Evolutionary conservation across 2,797 vertebrate species (phyloP).

Genomic region (Myiothlypis coronata): DNA sequence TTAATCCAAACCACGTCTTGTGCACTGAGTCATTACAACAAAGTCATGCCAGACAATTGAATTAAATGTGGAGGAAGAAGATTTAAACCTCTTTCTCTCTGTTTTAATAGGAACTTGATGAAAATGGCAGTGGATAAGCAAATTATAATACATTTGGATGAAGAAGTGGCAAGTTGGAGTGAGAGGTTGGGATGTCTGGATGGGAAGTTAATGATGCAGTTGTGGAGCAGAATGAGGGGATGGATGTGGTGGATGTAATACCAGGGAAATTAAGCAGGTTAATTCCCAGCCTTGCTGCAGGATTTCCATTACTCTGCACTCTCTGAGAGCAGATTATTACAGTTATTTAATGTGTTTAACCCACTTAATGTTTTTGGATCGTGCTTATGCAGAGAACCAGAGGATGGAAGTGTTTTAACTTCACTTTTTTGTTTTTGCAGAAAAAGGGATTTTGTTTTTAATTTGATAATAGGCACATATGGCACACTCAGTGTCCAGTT

Average conservation of each 20-base stretch:
- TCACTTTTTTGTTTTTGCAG: background rate
- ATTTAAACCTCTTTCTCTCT: background rate
- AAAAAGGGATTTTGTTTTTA: background rate
- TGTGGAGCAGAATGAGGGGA: background rate
- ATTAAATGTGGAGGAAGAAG: conserved; percentile 43
- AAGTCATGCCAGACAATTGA: conserved; percentile 29
- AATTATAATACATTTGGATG: conserved; percentile 37
- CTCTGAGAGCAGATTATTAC: conserved; percentile 20
- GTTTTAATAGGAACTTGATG: conserved; percentile 29
- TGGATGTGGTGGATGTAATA: background rate
- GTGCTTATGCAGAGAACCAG: background rate
- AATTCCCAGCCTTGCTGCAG: conserved; percentile 34
- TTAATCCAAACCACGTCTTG: background rate
- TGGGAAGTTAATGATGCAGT: conserved; percentile 53
- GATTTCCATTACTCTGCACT: conserved; percentile 26
- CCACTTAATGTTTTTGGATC: background rate
- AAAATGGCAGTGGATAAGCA: conserved; percentile 45
- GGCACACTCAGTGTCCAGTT: background rate
- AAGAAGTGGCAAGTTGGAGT: conserved; percentile 10
- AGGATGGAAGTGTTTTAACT: background rate
- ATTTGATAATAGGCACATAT: background rate
- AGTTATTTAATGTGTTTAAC: conserved; percentile 33
- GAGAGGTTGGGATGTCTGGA: conserved; percentile 26
- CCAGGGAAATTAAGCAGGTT: conserved; percentile 47
- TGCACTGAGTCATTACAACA: background rate